A percentile compares a stretch with the other conserved stretches of the same genome.
Conservation (phyloP, 2,113 vertebrate genomes). For the Coptodon rendalli region DNA sequence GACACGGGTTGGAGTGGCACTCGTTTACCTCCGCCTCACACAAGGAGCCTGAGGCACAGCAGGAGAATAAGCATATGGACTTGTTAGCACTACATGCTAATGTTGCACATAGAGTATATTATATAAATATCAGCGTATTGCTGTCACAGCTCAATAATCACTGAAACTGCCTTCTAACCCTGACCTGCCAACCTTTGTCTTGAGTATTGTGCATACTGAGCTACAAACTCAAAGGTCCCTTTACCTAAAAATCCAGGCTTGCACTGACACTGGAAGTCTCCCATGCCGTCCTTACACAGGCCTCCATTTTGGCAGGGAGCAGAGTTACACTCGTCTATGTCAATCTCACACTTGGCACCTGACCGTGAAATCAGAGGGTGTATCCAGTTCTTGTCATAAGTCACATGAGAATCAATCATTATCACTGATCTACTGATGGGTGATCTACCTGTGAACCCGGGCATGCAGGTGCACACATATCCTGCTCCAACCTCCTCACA, state of each 20-base stretch:
- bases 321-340: conserved; percentile 90
- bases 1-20: conserved; percentile 85
- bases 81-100: background rate
- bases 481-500: conserved; percentile 92
- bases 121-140: background rate
- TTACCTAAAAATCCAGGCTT: conserved; percentile 85
- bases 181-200: background rate
- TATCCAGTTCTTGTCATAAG: background rate
- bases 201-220: background rate
- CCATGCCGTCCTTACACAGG: conserved; percentile 82
- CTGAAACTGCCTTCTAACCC: background rate
- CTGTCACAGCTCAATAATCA: background rate
- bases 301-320: conserved; percentile 85
- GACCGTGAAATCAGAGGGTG: background rate
- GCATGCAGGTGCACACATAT: conserved; percentile 84
- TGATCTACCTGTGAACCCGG: conserved; percentile 73
- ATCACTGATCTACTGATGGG: background rate
- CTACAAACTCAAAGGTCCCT: background rate
- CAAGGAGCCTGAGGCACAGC: conserved; percentile 70
- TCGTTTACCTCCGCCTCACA: conserved; percentile 91
- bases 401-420: background rate
- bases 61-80: background rate
- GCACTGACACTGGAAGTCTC: conserved; percentile 85
- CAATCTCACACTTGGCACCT: conserved; percentile 93
- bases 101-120: background rate